A percentile compares a stretch with the other conserved stretches of the same genome.
phyloP scores from a whole-genome alignment of 2,797 vertebrate genomes.

The Melanotaenia nigrans region DNA sequence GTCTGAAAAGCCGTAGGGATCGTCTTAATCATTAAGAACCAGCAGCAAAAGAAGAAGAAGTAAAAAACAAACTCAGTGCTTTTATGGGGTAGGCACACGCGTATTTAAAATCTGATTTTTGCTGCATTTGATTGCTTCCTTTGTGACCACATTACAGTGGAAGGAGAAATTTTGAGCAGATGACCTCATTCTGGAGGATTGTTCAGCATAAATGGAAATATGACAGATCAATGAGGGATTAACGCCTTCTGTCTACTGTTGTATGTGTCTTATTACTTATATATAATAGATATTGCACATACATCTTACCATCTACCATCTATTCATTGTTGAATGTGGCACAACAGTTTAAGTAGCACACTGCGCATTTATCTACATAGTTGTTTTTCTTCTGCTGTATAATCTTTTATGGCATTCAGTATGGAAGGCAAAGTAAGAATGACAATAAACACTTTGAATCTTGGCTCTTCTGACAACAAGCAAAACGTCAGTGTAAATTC shows the following conservation, averaged over 20 bases:
- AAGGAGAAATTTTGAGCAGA: conserved; percentile 6
- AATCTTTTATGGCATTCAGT: no score
- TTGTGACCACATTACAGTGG: conserved; percentile 8
- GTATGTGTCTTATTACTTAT: no score
- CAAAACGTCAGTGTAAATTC: background rate
- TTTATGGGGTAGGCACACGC: conserved; percentile 27
- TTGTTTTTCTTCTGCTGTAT: no score
- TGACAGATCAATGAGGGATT: conserved; percentile 15
- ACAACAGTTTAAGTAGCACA: no score
- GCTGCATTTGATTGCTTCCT: conserved; percentile 28
- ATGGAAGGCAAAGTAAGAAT: no score
- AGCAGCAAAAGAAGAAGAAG: conserved; percentile 23
- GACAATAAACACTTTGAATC: no score
- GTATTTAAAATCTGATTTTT: conserved; percentile 52
- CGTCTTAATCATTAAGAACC: conserved; percentile 73
- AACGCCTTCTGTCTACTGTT: background rate
- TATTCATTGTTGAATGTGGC: no score
- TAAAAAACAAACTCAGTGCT: conserved; percentile 34
- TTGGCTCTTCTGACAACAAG: background rate
- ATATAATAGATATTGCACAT: no score
- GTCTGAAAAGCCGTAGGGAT: conserved; percentile 65
- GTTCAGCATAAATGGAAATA: conserved; percentile 13
- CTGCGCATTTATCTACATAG: no score
- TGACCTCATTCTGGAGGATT: conserved; percentile 4
- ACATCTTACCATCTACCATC: no score